Conservation (phyloP, 2,113 vertebrate genomes). For the Bambusicola thoracicus region DNA sequence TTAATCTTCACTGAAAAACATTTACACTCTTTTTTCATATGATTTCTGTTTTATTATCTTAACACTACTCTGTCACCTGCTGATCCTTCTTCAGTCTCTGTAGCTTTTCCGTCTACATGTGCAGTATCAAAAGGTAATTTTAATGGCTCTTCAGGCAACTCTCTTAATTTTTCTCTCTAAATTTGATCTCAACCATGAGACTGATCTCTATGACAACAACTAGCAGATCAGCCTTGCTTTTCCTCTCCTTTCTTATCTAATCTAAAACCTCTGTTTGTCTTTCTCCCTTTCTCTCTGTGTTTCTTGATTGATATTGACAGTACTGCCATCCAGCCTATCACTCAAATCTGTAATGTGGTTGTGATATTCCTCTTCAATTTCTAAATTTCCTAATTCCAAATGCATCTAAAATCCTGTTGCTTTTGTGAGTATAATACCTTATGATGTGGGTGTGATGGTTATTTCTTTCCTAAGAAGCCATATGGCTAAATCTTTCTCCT, state of each 20-base stretch:
- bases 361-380: background rate
- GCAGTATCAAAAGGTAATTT: background rate
- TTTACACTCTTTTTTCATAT: background rate
- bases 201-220: slow-evolving; percentile 47
- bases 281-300: background rate
- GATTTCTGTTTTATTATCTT: background rate
- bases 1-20: background rate
- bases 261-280: background rate
- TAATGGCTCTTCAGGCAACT: background rate
- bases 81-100: background rate
- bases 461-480: slow-evolving; percentile 26
- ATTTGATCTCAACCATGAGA: background rate
- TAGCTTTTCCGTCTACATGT: background rate
- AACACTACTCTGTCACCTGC: background rate
- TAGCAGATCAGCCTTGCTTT: background rate
- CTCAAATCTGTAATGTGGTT: background rate
- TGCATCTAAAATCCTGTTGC: background rate
- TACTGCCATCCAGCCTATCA: background rate
- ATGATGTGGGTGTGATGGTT: slow-evolving; percentile 18
- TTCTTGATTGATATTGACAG: slow-evolving; percentile 30
- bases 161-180: background rate
- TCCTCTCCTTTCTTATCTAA: background rate
- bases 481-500: slow-evolving; percentile 30
- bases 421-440: slow-evolving; percentile 17
- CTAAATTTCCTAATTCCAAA: slow-evolving; percentile 13